Conservation (phyloP, 2,888 invertebrate species). For the Oxytorus armatus region DNA sequence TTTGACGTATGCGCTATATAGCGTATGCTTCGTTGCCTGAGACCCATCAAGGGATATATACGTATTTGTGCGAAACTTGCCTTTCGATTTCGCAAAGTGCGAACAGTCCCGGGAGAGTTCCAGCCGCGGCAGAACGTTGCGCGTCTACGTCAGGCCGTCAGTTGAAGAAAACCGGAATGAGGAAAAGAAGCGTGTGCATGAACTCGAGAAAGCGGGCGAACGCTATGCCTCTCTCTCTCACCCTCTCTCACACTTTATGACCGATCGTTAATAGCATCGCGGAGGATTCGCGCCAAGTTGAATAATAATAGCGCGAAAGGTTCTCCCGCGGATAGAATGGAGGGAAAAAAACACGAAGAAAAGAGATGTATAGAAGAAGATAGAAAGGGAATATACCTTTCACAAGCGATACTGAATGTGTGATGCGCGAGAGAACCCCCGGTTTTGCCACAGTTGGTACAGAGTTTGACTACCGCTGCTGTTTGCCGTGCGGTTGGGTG, state of each 20-base stretch:
- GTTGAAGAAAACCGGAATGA: constrained; percentile 53
- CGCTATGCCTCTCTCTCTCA: constrained; percentile 37
- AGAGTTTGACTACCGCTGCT: constrained; percentile 34
- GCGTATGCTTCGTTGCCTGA: not conserved
- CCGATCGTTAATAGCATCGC: constrained; percentile 73
- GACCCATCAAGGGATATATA: constrained; percentile 35
- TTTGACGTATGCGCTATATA: constrained; percentile 42
- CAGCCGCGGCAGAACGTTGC: not conserved
- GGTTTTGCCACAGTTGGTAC: constrained; percentile 3
- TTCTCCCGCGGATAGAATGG: constrained; percentile 32
- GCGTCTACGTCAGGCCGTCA: constrained; percentile 8
- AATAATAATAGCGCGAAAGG: constrained; percentile 59
- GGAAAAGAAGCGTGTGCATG: constrained; percentile 57
- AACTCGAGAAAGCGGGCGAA: constrained; percentile 28
- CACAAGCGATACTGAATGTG: not conserved
- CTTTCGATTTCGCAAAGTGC: constrained; percentile 42
- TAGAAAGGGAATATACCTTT: constrained; percentile 38
- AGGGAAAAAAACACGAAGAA: constrained; percentile 20
- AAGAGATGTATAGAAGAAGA: constrained; percentile 42
- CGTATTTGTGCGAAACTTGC: constrained; percentile 29
- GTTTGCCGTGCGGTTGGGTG: constrained; percentile 15
- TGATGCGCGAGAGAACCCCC: constrained; percentile 14
- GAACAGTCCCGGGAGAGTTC: constrained; percentile 19
- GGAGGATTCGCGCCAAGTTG: constrained; percentile 64
- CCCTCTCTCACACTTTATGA: constrained; percentile 67